These are phyloP conservation scores for Macquaria ambigua DNA, from an alignment of 2,113 vertebrate species.

Conservation along the genomic window DNA sequence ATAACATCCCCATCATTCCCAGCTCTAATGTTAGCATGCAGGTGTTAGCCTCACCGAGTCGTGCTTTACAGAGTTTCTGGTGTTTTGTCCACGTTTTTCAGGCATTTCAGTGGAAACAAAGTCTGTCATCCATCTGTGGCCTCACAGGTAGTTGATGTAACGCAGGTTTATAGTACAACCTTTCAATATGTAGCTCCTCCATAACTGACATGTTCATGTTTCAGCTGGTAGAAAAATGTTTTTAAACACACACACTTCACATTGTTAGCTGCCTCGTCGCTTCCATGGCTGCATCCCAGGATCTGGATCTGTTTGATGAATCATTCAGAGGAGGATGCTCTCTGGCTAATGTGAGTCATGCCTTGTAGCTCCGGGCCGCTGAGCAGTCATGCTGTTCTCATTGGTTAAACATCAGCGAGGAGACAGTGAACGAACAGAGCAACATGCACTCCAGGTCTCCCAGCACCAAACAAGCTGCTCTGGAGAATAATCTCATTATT, in stretches of 20 bases:
- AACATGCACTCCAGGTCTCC: background rate
- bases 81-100: no score
- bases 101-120: no score
- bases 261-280: slow-evolving; percentile 24
- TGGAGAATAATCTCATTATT: slow-evolving; percentile 43
- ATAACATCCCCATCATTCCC: no score
- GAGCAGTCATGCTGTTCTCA: slow-evolving; percentile 59
- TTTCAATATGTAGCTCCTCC: background rate
- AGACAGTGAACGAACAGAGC: slow-evolving; percentile 11
- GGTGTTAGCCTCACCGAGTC: no score
- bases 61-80: no score
- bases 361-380: slow-evolving; percentile 5
- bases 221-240: background rate
- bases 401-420: slow-evolving; percentile 48
- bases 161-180: background rate
- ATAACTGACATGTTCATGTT: background rate
- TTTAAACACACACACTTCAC: background rate
- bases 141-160: background rate
- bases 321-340: slow-evolving; percentile 56
- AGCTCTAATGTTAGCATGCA: no score
- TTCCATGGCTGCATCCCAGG: background rate
- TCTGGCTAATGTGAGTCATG: slow-evolving; percentile 64
- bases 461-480: slow-evolving; percentile 44
- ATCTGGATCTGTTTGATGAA: slow-evolving; percentile 46
- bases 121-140: background rate